Evolutionary conservation across 2,888 invertebrate genomes (phyloP).

Genomic region (Cetonia aurata): DNA sequence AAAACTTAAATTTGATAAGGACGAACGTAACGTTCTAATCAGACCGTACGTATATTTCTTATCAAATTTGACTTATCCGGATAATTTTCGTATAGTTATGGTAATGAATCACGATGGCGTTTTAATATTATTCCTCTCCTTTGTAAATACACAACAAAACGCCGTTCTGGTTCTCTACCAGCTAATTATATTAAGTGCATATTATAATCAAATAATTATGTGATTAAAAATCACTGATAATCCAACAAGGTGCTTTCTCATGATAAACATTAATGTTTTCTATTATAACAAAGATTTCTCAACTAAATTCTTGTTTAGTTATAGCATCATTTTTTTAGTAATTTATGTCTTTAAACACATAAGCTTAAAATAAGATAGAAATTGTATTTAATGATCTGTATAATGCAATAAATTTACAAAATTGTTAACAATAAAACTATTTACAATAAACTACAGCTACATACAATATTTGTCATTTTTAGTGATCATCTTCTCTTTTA

Average conservation of each 20-base stretch:
- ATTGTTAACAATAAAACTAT: conserved; percentile 11
- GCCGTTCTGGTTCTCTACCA: conserved; percentile 61
- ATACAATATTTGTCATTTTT: conserved; percentile 1
- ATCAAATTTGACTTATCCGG: conserved; percentile 44
- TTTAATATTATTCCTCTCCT: conserved; percentile 47
- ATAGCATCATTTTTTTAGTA: background rate
- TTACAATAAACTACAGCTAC: conserved; percentile 33
- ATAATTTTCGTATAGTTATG: conserved; percentile 46
- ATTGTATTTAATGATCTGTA: background rate
- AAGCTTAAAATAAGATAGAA: background rate
- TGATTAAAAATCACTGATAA: conserved; percentile 35
- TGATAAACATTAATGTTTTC: background rate
- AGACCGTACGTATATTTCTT: conserved; percentile 30
- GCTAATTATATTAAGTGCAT: conserved; percentile 13
- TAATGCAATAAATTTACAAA: conserved; percentile 22
- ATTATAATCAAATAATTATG: conserved; percentile 22
- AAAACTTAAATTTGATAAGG: conserved; percentile 45
- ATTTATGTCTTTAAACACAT: too few relatives aligned
- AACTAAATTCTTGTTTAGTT: background rate
- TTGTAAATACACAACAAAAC: conserved; percentile 57
- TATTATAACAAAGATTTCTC: conserved; percentile 2
- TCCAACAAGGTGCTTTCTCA: conserved; percentile 44
- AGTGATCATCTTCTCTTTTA: conserved; percentile 54
- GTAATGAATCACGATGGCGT: conserved; percentile 65
- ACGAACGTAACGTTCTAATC: background rate